Evolutionary conservation across 2,113 vertebrate genomes (phyloP), one percentile per base, ranked within the genome.

Genomic region (Tachysurus fulvidraco): DNA sequence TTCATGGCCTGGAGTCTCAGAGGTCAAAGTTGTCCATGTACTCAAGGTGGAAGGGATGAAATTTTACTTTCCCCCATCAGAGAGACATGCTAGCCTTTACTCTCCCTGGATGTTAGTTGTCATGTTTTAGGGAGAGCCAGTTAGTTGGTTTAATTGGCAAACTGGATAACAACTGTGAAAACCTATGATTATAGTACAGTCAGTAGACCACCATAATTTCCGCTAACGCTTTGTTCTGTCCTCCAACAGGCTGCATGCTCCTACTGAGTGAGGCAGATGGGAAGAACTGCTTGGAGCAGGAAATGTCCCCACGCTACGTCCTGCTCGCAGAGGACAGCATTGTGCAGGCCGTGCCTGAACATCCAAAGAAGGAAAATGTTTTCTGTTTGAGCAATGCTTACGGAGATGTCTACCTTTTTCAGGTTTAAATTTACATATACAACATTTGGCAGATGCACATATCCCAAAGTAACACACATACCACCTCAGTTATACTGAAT

Each of bases 341-440:
- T 12, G 97, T 98, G 21, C 97, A 98, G 91, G 94, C 97, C 10
- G 94, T 97, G 80, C 98, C 98, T 0, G 98, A 99, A 81, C 97
- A 99, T 67, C 97, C 97, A 62, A 97, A 96, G 92, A 98, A 96
- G 89, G 98, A 99, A 62, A 94, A 97, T 0, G 96, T 99, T 36
- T 98, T 99, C 94, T 99, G 98, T 85, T 96, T 99, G 81, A 99
- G 98, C 95, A 98, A 98, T 92, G 93, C 96, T 62, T 95, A 96
- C 9, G 97, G 97, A 77, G 97, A 98, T 30, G 97, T 98, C 89
- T 96, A 96, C 93, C 92, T 98, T 52, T 96, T 99, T 92, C 98
- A 99, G 97, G 98, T 98, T 92, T 91, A 79, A 10, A 44, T 60
- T 60, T 60, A 81, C 55, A 81, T 25, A 23, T 44, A 44, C 30